phyloP scores from a whole-genome alignment of 2,113 vertebrate genomes.

The Ptyas mucosa region DNA sequence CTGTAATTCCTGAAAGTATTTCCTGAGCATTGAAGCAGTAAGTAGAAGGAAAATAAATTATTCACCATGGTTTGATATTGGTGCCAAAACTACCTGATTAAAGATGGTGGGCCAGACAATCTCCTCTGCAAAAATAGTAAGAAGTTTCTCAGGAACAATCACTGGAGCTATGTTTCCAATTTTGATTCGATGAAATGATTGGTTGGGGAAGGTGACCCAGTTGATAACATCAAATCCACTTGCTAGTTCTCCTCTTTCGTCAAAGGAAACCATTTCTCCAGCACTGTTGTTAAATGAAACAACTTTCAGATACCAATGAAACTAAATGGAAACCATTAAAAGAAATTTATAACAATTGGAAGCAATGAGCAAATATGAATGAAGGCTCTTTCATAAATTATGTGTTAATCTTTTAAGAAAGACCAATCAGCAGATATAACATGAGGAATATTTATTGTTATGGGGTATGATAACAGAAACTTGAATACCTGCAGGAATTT shows the following conservation, averaged over 20 bases:
- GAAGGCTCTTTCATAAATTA: background rate
- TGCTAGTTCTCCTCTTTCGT: background rate
- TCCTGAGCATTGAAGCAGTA: background rate
- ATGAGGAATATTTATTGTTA: too few relatives aligned
- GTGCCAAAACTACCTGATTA: background rate
- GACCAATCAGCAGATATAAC: background rate
- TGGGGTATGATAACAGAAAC: too few relatives aligned
- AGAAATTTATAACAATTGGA: background rate
- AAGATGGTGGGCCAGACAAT: background rate
- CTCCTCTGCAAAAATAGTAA: background rate
- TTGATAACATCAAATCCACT: background rate
- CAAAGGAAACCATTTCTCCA: background rate
- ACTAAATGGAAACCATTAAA: background rate
- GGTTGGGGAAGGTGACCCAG: background rate
- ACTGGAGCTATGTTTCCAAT: background rate
- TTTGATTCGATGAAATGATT: background rate
- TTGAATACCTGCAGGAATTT: too few relatives aligned
- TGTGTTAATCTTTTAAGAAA: background rate
- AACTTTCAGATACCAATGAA: background rate
- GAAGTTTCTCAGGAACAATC: rapidly evolving
- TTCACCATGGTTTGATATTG: background rate
- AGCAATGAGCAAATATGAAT: background rate
- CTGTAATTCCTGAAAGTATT: background rate
- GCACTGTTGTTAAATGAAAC: background rate
- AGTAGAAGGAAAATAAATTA: background rate